A percentile compares a stretch with the other conserved stretches of the same genome.
phyloP scores from a whole-genome alignment of 1,140 invertebrate species.

The Drosophila kohkoa region DNA sequence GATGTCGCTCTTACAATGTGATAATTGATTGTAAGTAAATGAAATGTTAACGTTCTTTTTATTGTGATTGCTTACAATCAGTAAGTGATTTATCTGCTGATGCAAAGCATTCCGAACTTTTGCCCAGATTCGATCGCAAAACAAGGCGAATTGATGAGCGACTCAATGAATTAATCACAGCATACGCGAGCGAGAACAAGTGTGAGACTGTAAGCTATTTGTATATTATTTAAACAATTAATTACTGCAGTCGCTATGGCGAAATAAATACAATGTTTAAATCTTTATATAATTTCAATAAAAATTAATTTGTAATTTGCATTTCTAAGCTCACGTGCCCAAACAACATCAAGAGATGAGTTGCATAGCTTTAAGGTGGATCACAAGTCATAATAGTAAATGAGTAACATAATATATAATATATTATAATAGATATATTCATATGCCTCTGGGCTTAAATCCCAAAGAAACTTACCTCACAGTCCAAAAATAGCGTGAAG shows the following conservation, averaged over 20 bases:
- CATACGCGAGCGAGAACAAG: no score
- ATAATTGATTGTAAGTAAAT: constrained; percentile 23
- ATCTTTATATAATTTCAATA: constrained; percentile 61
- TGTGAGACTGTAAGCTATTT: constrained; percentile 17
- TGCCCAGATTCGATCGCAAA: constrained; percentile 5
- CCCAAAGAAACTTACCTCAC: constrained; percentile 65
- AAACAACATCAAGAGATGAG: constrained; percentile 15
- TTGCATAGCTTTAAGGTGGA: constrained; percentile 31
- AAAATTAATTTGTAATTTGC: constrained; percentile 53
- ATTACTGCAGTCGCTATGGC: constrained; percentile 57
- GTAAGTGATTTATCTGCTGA: constrained; percentile 10
- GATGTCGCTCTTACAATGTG: constrained; percentile 4
- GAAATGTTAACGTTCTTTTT: background rate
- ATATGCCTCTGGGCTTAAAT: constrained; percentile 19
- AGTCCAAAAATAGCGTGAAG: constrained; percentile 67
- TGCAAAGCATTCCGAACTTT: background rate
- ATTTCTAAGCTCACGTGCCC: constrained; percentile 69
- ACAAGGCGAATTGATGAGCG: background rate
- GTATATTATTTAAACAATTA: constrained; percentile 58
- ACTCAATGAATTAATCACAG: constrained; percentile 12
- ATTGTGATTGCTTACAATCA: constrained; percentile 13
- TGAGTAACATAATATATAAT: background rate
- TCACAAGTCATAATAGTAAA: constrained; percentile 20
- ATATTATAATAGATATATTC: no score
- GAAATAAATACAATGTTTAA: constrained; percentile 46